Base-by-base conservation (phyloP, 1,140 invertebrate genomes). In the Probaryconus sp. region DNA sequence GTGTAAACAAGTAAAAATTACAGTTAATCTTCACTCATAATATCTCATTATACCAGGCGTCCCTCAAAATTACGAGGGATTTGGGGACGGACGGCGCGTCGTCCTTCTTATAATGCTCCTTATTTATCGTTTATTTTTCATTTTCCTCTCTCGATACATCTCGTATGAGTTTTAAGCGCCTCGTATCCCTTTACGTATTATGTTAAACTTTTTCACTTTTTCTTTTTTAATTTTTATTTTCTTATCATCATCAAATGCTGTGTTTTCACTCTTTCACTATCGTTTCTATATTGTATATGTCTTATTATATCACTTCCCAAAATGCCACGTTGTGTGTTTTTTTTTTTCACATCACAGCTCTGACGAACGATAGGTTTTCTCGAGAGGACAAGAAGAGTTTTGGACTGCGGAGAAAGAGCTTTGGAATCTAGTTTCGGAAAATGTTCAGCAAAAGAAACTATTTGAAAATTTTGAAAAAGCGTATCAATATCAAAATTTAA, bases 261-360 rank as follows among this genome's bases (percentile, higher is more conserved):
- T n/a, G 26, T 13, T 26, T 64, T 71, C 58, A 45, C 70, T 65
- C 63, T 56, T 75, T 60, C 60, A 67, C 48, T 63, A 35, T 69
- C 65, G 45, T 69, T 76, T 56, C 18, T 60, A 56, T 43, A 30
- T 63, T 48, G 28, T 53, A 31, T 31, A 31, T 24, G 9, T 18
- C 20, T 47, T 30, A 30, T 48, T 53, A 53, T 35, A 42, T 76
- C 50, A 56, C 37, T 69, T 61, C n/a, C 61, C 31, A n/a, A n/a
- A n/a, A n/a, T n/a, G 55, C 33, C 40, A 61, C 26, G n/a, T 47
- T 21, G 16, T 17, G 10, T 48, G 68, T 53, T 31, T 17, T n/a
- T 37, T 43, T 28, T 31, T 31, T 67, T 18, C 61, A 65, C 73
- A 82, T 85, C 82, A 80, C 81, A 83, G 79, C 58, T 79, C 76